These are phyloP conservation scores for Strigamia maritima DNA, from an alignment of 2,888 invertebrate genomes.

Conservation along the genomic window DNA sequence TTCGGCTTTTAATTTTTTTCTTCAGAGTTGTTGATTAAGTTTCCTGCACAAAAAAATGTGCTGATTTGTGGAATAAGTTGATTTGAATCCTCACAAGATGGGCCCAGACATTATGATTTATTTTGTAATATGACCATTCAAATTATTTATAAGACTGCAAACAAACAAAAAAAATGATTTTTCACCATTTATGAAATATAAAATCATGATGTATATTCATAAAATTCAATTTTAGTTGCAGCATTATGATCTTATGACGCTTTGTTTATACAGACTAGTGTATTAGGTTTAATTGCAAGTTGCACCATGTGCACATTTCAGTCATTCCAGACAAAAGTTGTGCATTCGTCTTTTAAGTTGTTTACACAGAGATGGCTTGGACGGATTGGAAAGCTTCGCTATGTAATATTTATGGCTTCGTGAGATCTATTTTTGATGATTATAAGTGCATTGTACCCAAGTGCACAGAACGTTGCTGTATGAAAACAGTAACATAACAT, in stretches of 20 bases:
- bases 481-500: neutral
- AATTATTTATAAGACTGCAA: too few relatives aligned
- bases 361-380: neutral
- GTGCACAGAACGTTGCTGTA: neutral
- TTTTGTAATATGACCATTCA: too few relatives aligned
- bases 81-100: too few relatives aligned
- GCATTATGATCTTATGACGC: neutral
- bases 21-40: too few relatives aligned
- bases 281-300: neutral
- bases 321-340: neutral
- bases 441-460: constrained; percentile 17
- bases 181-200: too few relatives aligned
- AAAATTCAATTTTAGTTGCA: neutral
- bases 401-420: neutral
- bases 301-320: neutral
- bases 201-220: too few relatives aligned
- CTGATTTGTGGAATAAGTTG: too few relatives aligned
- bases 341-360: neutral
- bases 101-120: too few relatives aligned
- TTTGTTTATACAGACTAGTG: neutral
- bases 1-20: too few relatives aligned
- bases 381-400: neutral
- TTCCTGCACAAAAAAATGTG: too few relatives aligned
- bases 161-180: too few relatives aligned
- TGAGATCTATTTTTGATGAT: constrained; percentile 22